Percentiles rank a stretch among this genome's conserved stretches.
Conservation (phyloP, 2,888 invertebrate species). For the Carterocephalus palaemon region DNA sequence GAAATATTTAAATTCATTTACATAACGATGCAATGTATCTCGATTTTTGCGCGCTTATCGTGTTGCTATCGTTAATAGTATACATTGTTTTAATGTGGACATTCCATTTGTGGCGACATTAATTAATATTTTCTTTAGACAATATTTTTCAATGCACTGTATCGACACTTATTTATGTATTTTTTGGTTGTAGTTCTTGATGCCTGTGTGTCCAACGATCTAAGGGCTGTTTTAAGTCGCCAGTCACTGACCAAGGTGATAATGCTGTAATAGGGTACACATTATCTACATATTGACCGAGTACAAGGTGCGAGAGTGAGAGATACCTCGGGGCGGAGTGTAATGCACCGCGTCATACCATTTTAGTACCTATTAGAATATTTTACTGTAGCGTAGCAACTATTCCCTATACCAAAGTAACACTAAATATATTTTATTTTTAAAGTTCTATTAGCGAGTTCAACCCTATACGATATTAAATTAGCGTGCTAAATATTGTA, state of each 20-base stretch:
- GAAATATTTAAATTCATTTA: conserved; percentile 24
- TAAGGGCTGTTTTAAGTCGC: conserved; percentile 65
- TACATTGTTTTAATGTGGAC: conserved; percentile 13
- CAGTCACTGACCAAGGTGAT: conserved; percentile 63
- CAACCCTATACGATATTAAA: too few relatives aligned
- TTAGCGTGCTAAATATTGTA: too few relatives aligned
- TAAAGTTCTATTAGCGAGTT: too few relatives aligned
- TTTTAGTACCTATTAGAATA: too few relatives aligned
- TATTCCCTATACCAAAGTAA: too few relatives aligned
- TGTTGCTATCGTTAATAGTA: conserved; percentile 12
- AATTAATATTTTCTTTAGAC: conserved; percentile 21
- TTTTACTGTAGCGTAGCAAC: too few relatives aligned
- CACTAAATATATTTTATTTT: too few relatives aligned
- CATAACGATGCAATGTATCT: conserved; percentile 19
- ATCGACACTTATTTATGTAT: too few relatives aligned
- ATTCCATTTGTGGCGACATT: conserved; percentile 16
- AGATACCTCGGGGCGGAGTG: conserved; percentile 35
- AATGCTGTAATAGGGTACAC: conserved; percentile 55
- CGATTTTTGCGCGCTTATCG: conserved; percentile 20
- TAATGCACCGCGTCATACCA: conserved; percentile 1
- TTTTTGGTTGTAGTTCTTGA: conserved; percentile 6
- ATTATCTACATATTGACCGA: conserved; percentile 69
- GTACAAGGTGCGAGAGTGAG: conserved; percentile 68
- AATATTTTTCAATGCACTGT: too few relatives aligned
- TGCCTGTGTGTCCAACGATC: conserved; percentile 49